These are phyloP conservation scores for Drosophila suzukii DNA, from an alignment of 1,140 invertebrate species.

Conservation along the genomic window DNA sequence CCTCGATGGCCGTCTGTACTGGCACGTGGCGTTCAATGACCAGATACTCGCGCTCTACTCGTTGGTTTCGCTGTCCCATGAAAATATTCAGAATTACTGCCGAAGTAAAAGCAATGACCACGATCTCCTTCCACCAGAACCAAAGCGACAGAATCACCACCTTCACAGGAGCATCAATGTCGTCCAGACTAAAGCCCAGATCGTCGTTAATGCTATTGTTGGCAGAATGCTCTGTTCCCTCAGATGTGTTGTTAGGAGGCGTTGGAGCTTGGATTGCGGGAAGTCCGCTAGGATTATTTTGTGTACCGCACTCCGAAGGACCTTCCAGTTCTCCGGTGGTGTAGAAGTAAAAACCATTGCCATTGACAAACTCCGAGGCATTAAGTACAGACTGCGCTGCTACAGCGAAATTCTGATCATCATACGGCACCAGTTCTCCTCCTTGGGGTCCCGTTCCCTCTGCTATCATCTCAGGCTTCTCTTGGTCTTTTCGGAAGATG, in stretches of 20 bases:
- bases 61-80: slow-evolving; percentile 85
- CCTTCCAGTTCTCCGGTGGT: slow-evolving; percentile 80
- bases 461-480: slow-evolving; percentile 36
- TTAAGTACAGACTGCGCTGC: slow-evolving; percentile 89
- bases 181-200: slow-evolving; percentile 75
- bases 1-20: slow-evolving; percentile 79
- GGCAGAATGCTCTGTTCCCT: neutral
- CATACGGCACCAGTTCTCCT: slow-evolving; percentile 69
- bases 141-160: slow-evolving; percentile 89
- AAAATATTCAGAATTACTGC: slow-evolving; percentile 88
- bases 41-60: slow-evolving; percentile 78
- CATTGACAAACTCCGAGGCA: slow-evolving; percentile 89
- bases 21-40: slow-evolving; percentile 84
- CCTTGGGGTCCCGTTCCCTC: slow-evolving; percentile 38
- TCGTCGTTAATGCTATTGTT: slow-evolving; percentile 76
- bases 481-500: slow-evolving; percentile 71
- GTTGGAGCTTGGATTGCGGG: slow-evolving; percentile 38
- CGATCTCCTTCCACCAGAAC: slow-evolving; percentile 93
- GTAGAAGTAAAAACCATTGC: slow-evolving; percentile 89
- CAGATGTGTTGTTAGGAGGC: slow-evolving; percentile 16
- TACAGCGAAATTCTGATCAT: slow-evolving; percentile 76
- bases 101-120: slow-evolving; percentile 88
- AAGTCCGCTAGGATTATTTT: slow-evolving; percentile 39
- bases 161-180: slow-evolving; percentile 86
- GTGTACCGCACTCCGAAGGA: slow-evolving; percentile 53